A percentile compares a stretch with the other conserved stretches of the same genome.
Conservation (phyloP, 2,113 vertebrate genomes). For the Tenrec ecaudatus region DNA sequence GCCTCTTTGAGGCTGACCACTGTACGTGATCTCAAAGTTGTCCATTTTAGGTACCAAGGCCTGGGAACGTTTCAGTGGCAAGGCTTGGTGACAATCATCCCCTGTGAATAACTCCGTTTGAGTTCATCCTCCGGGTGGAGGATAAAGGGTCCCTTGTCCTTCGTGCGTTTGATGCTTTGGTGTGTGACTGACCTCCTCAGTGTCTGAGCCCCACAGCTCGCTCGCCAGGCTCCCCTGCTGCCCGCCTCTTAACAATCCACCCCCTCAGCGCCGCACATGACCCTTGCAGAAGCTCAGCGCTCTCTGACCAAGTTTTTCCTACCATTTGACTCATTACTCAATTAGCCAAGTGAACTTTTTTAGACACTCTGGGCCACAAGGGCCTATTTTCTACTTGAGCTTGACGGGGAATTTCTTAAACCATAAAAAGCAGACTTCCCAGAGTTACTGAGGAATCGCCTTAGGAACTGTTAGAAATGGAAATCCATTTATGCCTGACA, state of each 20-base stretch:
- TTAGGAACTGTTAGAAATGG: not conserved
- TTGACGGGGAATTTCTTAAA: slow-evolving; percentile 33
- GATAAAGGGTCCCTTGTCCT: slow-evolving; percentile 69
- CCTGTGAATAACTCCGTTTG: not conserved
- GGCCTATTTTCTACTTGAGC: slow-evolving; percentile 50
- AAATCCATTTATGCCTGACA: not conserved
- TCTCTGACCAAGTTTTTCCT: slow-evolving; percentile 64
- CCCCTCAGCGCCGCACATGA: not conserved
- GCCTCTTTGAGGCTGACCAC: slow-evolving; percentile 6
- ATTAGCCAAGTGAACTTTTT: slow-evolving; percentile 50
- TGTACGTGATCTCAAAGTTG: not conserved
- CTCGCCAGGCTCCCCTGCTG: not conserved
- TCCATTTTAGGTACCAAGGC: slow-evolving; percentile 2
- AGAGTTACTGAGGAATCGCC: not conserved
- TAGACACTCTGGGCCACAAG: slow-evolving; percentile 53
- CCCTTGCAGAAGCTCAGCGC: slow-evolving; percentile 35
- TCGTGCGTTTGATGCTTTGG: slow-evolving; percentile 20
- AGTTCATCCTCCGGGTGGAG: not conserved
- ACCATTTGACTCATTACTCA: slow-evolving; percentile 48
- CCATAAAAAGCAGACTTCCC: not conserved
- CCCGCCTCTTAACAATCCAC: not conserved
- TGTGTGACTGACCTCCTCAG: slow-evolving; percentile 57
- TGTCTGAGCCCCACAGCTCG: not conserved
- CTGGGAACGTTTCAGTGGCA: slow-evolving; percentile 30
- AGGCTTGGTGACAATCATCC: slow-evolving; percentile 17